These are phyloP conservation scores for Nyctereutes procyonoides DNA, from an alignment of 2,113 vertebrate genomes.

Conservation along the genomic window DNA sequence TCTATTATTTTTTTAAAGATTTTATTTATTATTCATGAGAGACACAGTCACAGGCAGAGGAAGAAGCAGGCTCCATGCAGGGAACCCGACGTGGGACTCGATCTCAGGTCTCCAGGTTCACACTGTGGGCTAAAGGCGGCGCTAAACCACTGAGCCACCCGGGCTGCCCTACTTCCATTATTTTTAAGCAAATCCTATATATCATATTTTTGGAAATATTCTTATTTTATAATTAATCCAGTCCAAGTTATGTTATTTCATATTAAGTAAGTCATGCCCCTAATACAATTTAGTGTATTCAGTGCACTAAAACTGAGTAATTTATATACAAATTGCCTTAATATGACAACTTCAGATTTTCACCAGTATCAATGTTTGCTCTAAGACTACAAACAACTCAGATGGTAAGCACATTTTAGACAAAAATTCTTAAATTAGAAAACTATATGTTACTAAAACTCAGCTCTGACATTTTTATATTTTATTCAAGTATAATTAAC, in stretches of 20 bases:
- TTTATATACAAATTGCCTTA: neutral
- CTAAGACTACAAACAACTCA: neutral
- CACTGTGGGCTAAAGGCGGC: too few species aligned
- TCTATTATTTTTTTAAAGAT: neutral
- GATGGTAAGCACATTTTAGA: neutral
- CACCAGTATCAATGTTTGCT: neutral
- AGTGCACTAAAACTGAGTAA: neutral
- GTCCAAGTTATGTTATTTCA: neutral
- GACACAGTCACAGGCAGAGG: too few species aligned
- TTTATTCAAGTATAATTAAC: neutral
- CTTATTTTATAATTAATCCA: neutral
- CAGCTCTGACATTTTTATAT: neutral
- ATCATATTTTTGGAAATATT: neutral
- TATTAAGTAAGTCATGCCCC: neutral
- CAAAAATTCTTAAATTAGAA: neutral
- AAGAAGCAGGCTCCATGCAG: too few species aligned
- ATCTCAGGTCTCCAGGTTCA: too few species aligned
- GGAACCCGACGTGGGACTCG: too few species aligned
- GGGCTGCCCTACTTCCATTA: neutral
- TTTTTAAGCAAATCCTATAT: neutral
- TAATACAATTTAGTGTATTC: neutral
- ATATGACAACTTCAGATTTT: constrained; percentile 7
- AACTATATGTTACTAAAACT: neutral
- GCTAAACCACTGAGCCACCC: too few species aligned
- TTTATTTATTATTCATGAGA: too few species aligned